Conservation (phyloP, 2,797 vertebrate species). For the Acrocephalus scirpaceus region DNA sequence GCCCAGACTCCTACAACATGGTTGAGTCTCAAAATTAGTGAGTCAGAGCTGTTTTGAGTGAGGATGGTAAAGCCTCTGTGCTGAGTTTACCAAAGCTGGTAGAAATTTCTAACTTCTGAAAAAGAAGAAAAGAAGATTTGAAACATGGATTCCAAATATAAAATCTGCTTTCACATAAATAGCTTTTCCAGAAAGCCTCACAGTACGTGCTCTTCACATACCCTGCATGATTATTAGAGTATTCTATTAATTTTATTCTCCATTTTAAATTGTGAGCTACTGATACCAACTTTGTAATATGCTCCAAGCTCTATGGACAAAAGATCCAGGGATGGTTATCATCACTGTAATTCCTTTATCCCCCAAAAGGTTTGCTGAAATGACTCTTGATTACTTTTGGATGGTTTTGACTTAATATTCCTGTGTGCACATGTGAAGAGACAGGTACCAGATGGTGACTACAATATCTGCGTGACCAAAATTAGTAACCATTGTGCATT, state of each 20-base stretch:
- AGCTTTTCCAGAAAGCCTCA: background rate
- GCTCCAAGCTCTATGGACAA: background rate
- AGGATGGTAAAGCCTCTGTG: background rate
- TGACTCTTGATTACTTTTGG: background rate
- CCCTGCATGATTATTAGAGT: background rate
- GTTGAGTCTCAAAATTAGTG: background rate
- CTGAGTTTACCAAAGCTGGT: background rate
- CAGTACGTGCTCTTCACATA: background rate
- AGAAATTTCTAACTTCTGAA: background rate
- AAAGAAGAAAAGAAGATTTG: background rate
- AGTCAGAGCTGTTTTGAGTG: background rate
- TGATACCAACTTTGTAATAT: background rate
- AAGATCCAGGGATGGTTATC: background rate
- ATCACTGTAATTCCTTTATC: background rate
- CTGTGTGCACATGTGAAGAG: background rate
- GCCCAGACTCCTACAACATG: background rate
- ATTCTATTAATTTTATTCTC: background rate
- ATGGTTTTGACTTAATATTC: background rate
- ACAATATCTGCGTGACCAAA: background rate
- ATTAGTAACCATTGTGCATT: background rate
- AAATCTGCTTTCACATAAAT: background rate
- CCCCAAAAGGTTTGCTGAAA: background rate
- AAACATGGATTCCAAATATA: background rate
- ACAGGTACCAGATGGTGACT: background rate
- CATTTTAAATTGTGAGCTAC: background rate